Conservation (phyloP, 2,888 invertebrate species). For the Drosophila leonis region DNA sequence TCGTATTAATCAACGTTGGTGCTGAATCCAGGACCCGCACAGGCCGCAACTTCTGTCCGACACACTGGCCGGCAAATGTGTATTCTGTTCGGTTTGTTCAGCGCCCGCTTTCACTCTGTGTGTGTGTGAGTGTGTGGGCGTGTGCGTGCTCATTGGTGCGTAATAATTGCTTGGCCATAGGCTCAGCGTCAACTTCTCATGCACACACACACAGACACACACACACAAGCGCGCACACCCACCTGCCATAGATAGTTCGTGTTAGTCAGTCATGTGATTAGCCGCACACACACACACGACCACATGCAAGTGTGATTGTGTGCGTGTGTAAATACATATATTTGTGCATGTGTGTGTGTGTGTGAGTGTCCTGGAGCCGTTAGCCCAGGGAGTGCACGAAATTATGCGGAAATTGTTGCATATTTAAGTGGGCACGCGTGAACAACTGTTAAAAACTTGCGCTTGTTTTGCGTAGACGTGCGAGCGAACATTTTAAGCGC, state of each 20-base stretch:
- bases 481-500: slow-evolving; percentile 25
- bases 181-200: slow-evolving; percentile 50
- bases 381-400: slow-evolving; percentile 49
- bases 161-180: slow-evolving; percentile 75
- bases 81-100: slow-evolving; percentile 54
- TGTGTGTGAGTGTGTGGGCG: slow-evolving; percentile 13
- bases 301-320: slow-evolving; percentile 20
- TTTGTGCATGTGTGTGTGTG: slow-evolving; percentile 2
- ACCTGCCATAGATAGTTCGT: slow-evolving; percentile 58
- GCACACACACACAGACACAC: slow-evolving; percentile 10
- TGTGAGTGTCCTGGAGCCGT: slow-evolving; percentile 14
- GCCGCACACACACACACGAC: slow-evolving; percentile 53
- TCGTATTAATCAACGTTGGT: slow-evolving; percentile 71
- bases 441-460: slow-evolving; percentile 57
- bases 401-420: slow-evolving; percentile 81
- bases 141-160: slow-evolving; percentile 62
- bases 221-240: slow-evolving; percentile 17
- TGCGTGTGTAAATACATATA: slow-evolving; percentile 34
- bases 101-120: not conserved
- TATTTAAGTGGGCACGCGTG: slow-evolving; percentile 76
- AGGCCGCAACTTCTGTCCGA: slow-evolving; percentile 56
- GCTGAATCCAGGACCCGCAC: slow-evolving; percentile 39
- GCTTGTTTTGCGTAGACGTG: slow-evolving; percentile 20
- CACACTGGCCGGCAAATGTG: slow-evolving; percentile 49
- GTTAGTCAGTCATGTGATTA: slow-evolving; percentile 72